These are phyloP conservation scores for Sitophilus oryzae DNA, from an alignment of 1,140 invertebrate genomes.

Conservation along the genomic window DNA sequence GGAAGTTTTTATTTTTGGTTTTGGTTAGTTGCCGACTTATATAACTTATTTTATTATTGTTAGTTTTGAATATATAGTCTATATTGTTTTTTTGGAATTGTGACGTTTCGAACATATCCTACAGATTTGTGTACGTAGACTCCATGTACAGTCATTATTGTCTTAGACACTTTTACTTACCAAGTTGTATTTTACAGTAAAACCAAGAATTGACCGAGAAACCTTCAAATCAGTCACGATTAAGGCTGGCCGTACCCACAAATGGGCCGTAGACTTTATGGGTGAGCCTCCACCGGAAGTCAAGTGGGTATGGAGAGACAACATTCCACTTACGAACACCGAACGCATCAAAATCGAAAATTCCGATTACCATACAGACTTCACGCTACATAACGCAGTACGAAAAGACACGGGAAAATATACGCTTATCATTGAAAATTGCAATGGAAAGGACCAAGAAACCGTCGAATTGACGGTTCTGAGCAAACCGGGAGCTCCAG, in stretches of 20 bases:
- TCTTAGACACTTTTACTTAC: conserved; percentile 4
- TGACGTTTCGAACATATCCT: conserved; percentile 29
- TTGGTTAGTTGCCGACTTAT: conserved; percentile 8
- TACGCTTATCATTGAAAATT: conserved; percentile 82
- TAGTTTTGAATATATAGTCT: background rate
- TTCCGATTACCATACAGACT: conserved; percentile 86
- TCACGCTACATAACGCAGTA: conserved; percentile 73
- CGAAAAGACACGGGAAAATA: conserved; percentile 89
- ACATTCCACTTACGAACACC: conserved; percentile 71
- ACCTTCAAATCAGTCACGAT: conserved; percentile 82
- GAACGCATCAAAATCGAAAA: conserved; percentile 87
- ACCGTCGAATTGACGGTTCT: conserved; percentile 88
- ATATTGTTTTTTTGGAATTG: conserved; percentile 29
- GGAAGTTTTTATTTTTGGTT: conserved; percentile 6
- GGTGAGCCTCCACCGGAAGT: conserved; percentile 83
- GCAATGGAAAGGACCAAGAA: conserved; percentile 81
- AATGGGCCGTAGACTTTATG: conserved; percentile 84
- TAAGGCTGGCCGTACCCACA: conserved; percentile 84
- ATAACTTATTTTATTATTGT: conserved; percentile 6
- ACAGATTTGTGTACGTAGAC: conserved; percentile 25
- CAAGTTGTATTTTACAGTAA: conserved; percentile 44
- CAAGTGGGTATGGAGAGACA: conserved; percentile 82
- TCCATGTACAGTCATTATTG: conserved; percentile 1
- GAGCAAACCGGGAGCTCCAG: conserved; percentile 76
- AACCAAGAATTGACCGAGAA: conserved; percentile 86